phyloP scores from a whole-genome alignment of 2,797 vertebrate genomes.

The Acrocephalus scirpaceus region DNA sequence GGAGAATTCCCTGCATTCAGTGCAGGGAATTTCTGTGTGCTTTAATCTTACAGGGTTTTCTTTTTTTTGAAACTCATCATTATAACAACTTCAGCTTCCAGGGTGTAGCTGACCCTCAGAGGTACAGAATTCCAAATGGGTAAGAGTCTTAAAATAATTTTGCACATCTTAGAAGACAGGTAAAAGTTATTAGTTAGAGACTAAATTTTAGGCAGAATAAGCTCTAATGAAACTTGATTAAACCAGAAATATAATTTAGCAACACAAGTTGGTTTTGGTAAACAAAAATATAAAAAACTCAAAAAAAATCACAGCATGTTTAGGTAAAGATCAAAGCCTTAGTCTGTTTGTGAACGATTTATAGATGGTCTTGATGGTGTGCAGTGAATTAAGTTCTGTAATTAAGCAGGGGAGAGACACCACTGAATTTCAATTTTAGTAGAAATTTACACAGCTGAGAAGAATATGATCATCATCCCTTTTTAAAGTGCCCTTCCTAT shows the following conservation, averaged over 20 bases:
- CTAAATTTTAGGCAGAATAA: not conserved
- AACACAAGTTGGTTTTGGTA: not conserved
- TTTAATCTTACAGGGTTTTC: not conserved
- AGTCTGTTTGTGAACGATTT: not conserved
- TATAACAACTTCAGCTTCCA: not conserved
- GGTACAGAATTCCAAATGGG: not conserved
- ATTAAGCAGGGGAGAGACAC: not conserved
- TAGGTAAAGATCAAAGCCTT: not conserved
- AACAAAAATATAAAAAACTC: not conserved
- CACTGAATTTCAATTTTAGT: not conserved
- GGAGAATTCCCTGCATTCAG: not conserved
- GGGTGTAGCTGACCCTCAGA: not conserved
- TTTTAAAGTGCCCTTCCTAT: not conserved
- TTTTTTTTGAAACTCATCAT: not conserved
- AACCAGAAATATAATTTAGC: not conserved
- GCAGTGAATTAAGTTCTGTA: not conserved
- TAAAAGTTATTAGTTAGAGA: not conserved
- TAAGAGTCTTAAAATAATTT: not conserved
- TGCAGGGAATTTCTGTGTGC: not conserved
- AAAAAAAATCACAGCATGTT: not conserved
- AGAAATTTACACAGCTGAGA: not conserved
- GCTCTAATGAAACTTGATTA: not conserved
- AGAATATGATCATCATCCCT: not conserved
- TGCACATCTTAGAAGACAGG: not conserved
- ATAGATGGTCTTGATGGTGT: not conserved